Conservation (phyloP, 1,140 invertebrate genomes). For the Zaprionus kolodkinae region DNA sequence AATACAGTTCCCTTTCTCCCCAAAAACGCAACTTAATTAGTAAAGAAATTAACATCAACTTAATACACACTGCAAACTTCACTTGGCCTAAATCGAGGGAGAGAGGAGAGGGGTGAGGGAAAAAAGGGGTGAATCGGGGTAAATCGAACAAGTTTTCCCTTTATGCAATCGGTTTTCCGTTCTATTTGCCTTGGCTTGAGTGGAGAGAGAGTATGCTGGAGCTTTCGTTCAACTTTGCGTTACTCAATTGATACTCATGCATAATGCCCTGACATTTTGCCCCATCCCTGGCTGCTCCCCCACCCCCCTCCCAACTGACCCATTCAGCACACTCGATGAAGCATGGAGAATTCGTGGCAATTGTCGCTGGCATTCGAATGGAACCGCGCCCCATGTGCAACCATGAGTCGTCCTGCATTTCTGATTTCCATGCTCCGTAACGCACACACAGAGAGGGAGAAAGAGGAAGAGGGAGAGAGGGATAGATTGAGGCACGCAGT, state of each 20-base stretch:
- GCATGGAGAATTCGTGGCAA: conserved; percentile 47
- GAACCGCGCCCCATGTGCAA: conserved; percentile 32
- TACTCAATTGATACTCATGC: conserved; percentile 24
- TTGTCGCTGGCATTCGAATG: conserved; percentile 42
- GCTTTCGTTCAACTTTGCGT: not conserved
- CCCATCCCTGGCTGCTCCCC: not conserved
- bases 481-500: not conserved
- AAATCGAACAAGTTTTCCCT: not conserved
- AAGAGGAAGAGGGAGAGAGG: no score
- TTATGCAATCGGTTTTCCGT: not conserved
- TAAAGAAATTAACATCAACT: not conserved
- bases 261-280: conserved; percentile 15
- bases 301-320: no score
- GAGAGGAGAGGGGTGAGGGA: no score
- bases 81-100: not conserved
- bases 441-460: not conserved
- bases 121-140: no score
- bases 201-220: not conserved
- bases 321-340: conserved; percentile 24
- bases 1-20: no score
- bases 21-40: not conserved
- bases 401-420: conserved; percentile 34
- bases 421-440: conserved; percentile 21
- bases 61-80: not conserved
- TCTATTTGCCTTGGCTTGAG: not conserved